Evolutionary conservation across 2,888 invertebrate species (phyloP).

Genomic region (Halictus quadricinctus): DNA sequence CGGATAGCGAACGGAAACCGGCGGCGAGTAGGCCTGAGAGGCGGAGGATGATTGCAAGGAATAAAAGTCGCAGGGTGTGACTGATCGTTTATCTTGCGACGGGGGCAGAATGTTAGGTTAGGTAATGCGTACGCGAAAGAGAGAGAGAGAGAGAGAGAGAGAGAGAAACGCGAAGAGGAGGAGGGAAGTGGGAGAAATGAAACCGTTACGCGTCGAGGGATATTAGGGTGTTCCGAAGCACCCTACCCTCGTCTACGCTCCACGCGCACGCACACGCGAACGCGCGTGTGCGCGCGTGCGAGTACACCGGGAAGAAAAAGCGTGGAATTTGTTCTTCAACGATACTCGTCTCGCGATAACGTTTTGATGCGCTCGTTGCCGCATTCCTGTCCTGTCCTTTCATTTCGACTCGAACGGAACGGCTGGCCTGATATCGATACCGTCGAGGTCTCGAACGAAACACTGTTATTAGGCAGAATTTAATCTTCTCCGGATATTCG

Average conservation of each 20-base stretch:
- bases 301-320: conserved; percentile 41
- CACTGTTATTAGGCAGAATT: conserved; percentile 64
- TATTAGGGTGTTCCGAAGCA: conserved; percentile 69
- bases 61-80: conserved; percentile 80
- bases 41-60: conserved; percentile 76
- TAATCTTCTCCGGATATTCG: conserved; percentile 60
- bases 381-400: conserved; percentile 75
- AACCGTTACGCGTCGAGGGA: conserved; percentile 71
- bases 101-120: conserved; percentile 46
- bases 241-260: conserved; percentile 36
- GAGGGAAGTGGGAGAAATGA: conserved; percentile 64
- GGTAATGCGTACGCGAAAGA: conserved; percentile 56
- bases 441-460: conserved; percentile 38
- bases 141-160: conserved; percentile 63
- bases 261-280: conserved; percentile 24
- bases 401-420: conserved; percentile 70
- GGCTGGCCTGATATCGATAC: conserved; percentile 57
- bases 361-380: conserved; percentile 62
- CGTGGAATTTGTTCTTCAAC: conserved; percentile 67
- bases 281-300: not conserved
- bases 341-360: conserved; percentile 69
- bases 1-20: conserved; percentile 48
- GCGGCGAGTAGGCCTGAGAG: conserved; percentile 66
- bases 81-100: conserved; percentile 76
- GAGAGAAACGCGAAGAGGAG: conserved; percentile 52